Evolutionary conservation across 2,888 invertebrate genomes (phyloP).

Genomic region (Melieria picta): DNA sequence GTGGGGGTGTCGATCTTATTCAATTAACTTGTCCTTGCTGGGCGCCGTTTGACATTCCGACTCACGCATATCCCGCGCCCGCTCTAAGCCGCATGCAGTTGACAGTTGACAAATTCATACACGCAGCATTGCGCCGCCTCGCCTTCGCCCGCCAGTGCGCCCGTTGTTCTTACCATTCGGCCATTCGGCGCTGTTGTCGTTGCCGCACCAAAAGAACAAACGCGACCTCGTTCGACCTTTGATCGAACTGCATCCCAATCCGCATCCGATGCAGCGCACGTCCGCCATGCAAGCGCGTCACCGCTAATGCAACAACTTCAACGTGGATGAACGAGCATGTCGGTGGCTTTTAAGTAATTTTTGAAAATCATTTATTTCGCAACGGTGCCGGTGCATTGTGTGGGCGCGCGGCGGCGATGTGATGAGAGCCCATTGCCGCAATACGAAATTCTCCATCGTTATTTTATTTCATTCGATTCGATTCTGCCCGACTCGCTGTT

Average conservation of each 20-base stretch:
- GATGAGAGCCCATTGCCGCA: background rate
- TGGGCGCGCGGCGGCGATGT: background rate
- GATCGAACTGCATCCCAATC: background rate
- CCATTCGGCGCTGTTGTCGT: background rate
- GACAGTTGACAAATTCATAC: slow-evolving; percentile 12
- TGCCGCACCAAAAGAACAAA: background rate
- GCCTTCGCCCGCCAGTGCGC: too few relatives aligned
- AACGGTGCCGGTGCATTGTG: background rate
- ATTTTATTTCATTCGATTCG: too few relatives aligned
- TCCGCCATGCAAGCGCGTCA: background rate
- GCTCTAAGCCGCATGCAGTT: background rate
- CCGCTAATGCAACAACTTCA: slow-evolving; percentile 28
- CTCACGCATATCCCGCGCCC: too few relatives aligned
- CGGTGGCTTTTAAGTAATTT: slow-evolving; percentile 17
- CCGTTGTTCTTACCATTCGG: too few relatives aligned
- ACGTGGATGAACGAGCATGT: slow-evolving; percentile 20
- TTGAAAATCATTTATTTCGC: slow-evolving; percentile 6
- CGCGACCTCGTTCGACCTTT: background rate
- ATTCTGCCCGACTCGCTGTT: too few relatives aligned
- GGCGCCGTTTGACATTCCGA: too few relatives aligned
- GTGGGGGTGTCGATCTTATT: too few relatives aligned
- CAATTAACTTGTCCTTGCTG: too few relatives aligned
- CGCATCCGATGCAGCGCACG: slow-evolving; percentile 3
- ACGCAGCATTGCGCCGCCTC: background rate
- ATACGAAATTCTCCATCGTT: background rate